A percentile compares a stretch with the other conserved stretches of the same genome.
Evolutionary conservation across 2,797 vertebrate genomes (phyloP).

Genomic region (Dermochelys coriacea): DNA sequence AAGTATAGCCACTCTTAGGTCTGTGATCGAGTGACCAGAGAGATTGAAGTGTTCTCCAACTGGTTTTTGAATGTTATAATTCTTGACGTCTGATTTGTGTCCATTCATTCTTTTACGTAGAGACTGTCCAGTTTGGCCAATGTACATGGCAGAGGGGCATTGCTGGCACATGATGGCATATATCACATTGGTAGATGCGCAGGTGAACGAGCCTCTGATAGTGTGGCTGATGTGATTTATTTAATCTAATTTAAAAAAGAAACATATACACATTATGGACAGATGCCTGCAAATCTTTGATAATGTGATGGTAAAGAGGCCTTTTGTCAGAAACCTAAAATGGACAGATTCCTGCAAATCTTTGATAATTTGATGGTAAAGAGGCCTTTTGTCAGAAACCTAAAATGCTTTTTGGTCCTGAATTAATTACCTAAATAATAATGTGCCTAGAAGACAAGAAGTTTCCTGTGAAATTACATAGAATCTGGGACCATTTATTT

Average conservation of each 20-base stretch:
- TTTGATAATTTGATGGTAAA: neutral
- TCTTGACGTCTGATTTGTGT: too few species aligned
- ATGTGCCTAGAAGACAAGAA: neutral
- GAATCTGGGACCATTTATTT: neutral
- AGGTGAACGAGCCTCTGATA: too few species aligned
- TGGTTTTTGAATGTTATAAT: too few species aligned
- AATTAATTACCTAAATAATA: neutral
- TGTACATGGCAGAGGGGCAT: too few species aligned
- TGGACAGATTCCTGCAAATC: neutral
- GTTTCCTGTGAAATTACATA: neutral
- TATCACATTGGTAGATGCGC: too few species aligned
- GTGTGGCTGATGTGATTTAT: too few species aligned
- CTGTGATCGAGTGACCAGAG: too few species aligned
- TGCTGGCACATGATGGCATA: too few species aligned
- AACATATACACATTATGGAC: fast-evolving
- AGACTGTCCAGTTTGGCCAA: too few species aligned
- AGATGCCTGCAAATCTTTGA: neutral
- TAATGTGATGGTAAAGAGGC: neutral
- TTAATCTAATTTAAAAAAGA: neutral
- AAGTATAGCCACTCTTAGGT: too few species aligned
- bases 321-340: neutral
- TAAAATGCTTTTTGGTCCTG: neutral
- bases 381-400: neutral
- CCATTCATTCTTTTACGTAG: too few species aligned
- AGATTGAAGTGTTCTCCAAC: too few species aligned